Percentiles rank a stretch among this genome's conserved stretches.
These are phyloP conservation scores for Burhinus oedicnemus DNA, from an alignment of 2,113 vertebrate genomes.

Conservation along the genomic window DNA sequence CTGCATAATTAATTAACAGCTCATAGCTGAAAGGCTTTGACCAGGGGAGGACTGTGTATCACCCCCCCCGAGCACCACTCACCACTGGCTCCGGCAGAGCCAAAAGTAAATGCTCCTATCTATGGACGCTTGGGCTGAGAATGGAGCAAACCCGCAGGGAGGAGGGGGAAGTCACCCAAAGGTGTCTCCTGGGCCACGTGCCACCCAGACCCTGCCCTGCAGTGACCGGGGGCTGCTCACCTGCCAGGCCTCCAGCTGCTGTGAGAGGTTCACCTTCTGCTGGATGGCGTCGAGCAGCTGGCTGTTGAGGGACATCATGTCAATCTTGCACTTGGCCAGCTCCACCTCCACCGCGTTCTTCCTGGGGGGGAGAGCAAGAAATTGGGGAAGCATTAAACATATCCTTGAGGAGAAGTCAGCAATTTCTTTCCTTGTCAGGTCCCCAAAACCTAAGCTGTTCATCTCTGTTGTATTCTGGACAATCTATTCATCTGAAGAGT, in stretches of 20 bases:
- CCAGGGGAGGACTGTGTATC: neutral
- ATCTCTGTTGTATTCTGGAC: neutral
- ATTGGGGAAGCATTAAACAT: neutral
- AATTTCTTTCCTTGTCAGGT: neutral
- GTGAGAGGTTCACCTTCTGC: conserved; percentile 97
- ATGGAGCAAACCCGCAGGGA: neutral
- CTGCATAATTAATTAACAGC: neutral
- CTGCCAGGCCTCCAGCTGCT: conserved; percentile 99
- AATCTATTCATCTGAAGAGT: neutral
- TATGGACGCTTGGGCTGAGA: neutral
- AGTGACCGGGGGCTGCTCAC: conserved; percentile 59
- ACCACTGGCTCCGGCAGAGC: neutral
- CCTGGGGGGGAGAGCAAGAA: conserved; percentile 68
- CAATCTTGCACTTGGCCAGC: conserved; percentile 93
- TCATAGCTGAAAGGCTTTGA: neutral
- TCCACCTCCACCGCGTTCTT: conserved; percentile 97
- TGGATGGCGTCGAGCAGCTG: conserved; percentile 97
- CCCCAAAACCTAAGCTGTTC: neutral
- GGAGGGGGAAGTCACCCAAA: neutral
- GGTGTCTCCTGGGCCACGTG: neutral
- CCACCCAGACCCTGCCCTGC: neutral
- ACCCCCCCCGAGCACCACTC: neutral
- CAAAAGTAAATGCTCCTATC: neutral
- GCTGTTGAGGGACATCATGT: conserved; percentile 97
- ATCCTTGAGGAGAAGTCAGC: neutral